A percentile compares a stretch with the other conserved stretches of the same genome.
These are phyloP conservation scores for Tetragonula clypearis DNA, from an alignment of 1,140 invertebrate species.

Conservation along the genomic window DNA sequence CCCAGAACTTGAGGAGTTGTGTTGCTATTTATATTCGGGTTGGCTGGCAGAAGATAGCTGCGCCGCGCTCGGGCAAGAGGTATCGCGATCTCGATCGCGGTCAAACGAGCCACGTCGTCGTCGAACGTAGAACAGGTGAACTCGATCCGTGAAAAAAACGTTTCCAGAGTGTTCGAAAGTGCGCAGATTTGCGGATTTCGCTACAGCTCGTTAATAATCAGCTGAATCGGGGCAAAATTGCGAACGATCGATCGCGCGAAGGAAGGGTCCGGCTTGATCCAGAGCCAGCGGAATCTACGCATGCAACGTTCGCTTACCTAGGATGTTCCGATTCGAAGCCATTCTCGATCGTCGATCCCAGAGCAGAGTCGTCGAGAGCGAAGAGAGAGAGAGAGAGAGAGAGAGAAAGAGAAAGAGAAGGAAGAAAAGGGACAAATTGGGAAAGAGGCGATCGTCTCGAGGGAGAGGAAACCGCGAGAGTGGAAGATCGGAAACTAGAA, in stretches of 20 bases:
- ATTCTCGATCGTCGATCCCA: slow-evolving; percentile 8
- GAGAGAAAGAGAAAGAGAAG: not conserved
- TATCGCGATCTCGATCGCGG: not conserved
- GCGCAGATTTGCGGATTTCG: too few relatives aligned
- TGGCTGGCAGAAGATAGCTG: not conserved
- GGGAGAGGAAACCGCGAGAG: not conserved
- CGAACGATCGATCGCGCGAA: too few relatives aligned
- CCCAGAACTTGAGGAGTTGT: slow-evolving; percentile 52
- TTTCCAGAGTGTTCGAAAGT: not conserved
- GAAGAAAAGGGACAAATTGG: too few relatives aligned
- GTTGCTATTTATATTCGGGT: slow-evolving; percentile 44
- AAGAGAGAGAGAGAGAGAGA: too few relatives aligned
- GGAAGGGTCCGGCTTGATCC: too few relatives aligned
- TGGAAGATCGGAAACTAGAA: not conserved
- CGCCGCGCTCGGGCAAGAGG: not conserved
- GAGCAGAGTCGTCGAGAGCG: not conserved
- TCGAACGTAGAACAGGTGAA: not conserved
- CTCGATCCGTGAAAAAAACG: not conserved
- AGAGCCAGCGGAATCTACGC: not conserved
- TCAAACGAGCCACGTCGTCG: not conserved
- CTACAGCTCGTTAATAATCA: too few relatives aligned
- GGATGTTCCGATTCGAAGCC: slow-evolving; percentile 32
- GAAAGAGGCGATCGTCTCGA: too few relatives aligned
- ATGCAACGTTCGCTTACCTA: slow-evolving; percentile 42
- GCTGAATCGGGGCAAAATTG: too few relatives aligned